Conservation (phyloP, 2,113 vertebrate genomes). For the Pseudopipra pipra region DNA sequence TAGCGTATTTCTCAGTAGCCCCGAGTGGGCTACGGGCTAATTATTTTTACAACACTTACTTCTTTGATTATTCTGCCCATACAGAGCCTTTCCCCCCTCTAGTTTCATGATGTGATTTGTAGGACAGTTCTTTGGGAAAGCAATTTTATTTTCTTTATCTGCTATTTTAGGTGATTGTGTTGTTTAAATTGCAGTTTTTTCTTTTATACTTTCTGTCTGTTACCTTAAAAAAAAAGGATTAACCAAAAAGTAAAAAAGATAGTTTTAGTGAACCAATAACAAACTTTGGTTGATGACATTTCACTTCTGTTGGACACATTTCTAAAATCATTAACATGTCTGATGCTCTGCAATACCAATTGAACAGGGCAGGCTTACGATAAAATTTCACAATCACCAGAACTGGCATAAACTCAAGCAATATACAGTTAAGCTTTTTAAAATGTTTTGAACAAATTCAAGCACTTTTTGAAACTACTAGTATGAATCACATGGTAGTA, state of each 20-base stretch:
- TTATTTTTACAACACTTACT: neutral
- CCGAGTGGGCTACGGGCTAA: neutral
- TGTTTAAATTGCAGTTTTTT: neutral
- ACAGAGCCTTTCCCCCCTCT: neutral
- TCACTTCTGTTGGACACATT: neutral
- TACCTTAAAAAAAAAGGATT: neutral
- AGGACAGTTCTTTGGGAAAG: neutral
- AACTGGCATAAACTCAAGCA: neutral
- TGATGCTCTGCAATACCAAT: neutral
- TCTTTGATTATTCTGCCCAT: neutral
- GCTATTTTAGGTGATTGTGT: neutral
- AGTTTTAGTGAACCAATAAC: neutral
- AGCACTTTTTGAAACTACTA: neutral
- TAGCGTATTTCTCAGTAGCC: neutral
- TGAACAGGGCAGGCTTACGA: neutral
- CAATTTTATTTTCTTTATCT: neutral
- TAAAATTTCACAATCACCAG: neutral
- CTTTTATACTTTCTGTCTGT: neutral
- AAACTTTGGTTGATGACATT: neutral
- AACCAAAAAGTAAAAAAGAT: neutral
- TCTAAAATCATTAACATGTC: neutral
- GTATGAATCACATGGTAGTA: neutral
- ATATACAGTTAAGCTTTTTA: neutral
- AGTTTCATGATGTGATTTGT: neutral
- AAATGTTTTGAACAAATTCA: neutral